phyloP scores from a whole-genome alignment of 2,113 vertebrate genomes.

The Epinephelus cyanopodus region DNA sequence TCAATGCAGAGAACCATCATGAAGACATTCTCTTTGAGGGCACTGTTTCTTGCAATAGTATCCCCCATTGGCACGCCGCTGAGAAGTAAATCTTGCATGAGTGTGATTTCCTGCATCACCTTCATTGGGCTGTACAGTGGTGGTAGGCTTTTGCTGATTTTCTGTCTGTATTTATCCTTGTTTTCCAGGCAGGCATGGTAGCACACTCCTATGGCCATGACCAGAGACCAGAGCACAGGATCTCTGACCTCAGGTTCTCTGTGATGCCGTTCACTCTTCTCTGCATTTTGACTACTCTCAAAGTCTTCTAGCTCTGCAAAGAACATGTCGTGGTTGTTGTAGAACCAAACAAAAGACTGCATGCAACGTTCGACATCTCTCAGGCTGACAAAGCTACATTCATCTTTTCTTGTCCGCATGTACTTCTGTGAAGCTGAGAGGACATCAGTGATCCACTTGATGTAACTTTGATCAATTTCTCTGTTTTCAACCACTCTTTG shows the following conservation, averaged over 20 bases:
- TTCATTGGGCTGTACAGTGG: slow-evolving; percentile 72
- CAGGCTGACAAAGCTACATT: slow-evolving; percentile 95
- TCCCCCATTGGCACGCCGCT: slow-evolving; percentile 86
- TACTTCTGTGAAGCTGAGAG: slow-evolving; percentile 91
- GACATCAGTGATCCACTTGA: slow-evolving; percentile 79
- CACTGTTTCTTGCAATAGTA: slow-evolving; percentile 93
- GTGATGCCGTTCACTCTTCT: slow-evolving; percentile 14
- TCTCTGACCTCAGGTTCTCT: slow-evolving; percentile 50
- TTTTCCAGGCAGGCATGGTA: slow-evolving; percentile 93
- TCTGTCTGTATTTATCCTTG: slow-evolving; percentile 85
- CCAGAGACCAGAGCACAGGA: slow-evolving; percentile 88
- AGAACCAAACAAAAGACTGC: slow-evolving; percentile 92
- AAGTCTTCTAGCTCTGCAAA: slow-evolving; percentile 80
- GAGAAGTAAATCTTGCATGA: slow-evolving; percentile 91
- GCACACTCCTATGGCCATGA: slow-evolving; percentile 92
- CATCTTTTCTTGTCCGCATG: slow-evolving; percentile 88
- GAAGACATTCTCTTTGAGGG: slow-evolving; percentile 96
- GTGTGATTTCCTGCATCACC: slow-evolving; percentile 88
- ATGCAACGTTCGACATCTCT: slow-evolving; percentile 96
- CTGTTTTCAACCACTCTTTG: slow-evolving; percentile 83
- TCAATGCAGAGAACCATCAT: slow-evolving; percentile 99
- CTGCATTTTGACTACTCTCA: slow-evolving; percentile 16
- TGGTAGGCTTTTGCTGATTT: slow-evolving; percentile 83
- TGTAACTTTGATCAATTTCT: not conserved
- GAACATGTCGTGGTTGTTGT: slow-evolving; percentile 78